phyloP scores from a whole-genome alignment of 2,113 vertebrate genomes.

The Aix galericulata region DNA sequence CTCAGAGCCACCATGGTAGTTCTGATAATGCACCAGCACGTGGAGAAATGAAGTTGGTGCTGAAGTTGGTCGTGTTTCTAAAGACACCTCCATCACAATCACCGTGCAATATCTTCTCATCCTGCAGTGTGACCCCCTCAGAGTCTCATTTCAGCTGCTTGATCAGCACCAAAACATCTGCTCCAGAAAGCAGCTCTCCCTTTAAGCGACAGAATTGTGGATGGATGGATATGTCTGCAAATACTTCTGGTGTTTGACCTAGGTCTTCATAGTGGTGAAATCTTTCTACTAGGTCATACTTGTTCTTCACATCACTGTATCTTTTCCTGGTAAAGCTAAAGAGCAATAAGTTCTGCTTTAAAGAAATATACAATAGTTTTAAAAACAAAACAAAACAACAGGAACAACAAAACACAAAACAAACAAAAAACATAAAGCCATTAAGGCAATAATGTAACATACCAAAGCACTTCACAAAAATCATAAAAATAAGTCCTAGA shows the following conservation, averaged over 20 bases:
- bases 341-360: neutral
- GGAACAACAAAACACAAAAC: neutral
- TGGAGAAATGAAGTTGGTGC: neutral
- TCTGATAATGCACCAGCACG: rapidly evolving
- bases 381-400: neutral
- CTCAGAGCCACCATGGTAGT: neutral
- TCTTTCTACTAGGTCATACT: neutral
- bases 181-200: neutral
- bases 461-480: neutral
- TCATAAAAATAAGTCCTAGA: neutral
- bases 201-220: neutral
- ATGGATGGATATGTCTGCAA: neutral
- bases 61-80: neutral
- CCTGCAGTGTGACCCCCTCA: neutral
- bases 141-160: neutral
- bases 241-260: neutral
- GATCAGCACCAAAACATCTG: no score
- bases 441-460: neutral
- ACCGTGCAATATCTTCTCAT: neutral
- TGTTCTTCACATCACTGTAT: neutral
- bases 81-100: neutral
- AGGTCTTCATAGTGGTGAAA: neutral
- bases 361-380: neutral
- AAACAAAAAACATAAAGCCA: neutral
- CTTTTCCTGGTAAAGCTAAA: neutral